Evolutionary conservation across 2,797 vertebrate species (phyloP).

Genomic region (Oryzias dopingdopingensis): DNA sequence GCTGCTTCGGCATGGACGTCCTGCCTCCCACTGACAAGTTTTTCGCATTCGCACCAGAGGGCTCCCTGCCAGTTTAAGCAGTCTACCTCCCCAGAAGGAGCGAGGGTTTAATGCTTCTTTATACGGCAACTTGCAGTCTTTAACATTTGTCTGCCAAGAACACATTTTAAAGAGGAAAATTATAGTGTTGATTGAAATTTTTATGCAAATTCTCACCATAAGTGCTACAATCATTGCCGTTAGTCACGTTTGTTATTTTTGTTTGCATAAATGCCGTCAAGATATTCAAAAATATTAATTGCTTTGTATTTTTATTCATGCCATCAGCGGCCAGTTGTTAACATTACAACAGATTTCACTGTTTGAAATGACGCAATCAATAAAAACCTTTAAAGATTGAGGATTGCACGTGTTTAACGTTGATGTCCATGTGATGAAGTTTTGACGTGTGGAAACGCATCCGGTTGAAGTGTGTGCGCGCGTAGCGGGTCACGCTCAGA

Average conservation of each 20-base stretch:
- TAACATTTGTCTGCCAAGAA: not conserved
- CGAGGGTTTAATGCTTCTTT: constrained; percentile 26
- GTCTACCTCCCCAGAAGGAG: constrained; percentile 23
- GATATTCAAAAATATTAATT: too few relatives aligned
- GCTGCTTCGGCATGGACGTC: constrained; percentile 14
- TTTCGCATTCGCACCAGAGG: constrained; percentile 2
- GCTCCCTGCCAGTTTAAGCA: constrained; percentile 6
- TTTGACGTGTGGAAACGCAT: too few relatives aligned
- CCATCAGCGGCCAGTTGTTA: too few relatives aligned
- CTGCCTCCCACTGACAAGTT: constrained; percentile 1
- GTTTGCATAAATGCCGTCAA: too few relatives aligned
- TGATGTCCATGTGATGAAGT: too few relatives aligned
- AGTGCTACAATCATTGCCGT: too few relatives aligned
- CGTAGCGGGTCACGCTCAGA: constrained; percentile 14
- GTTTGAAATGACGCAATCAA: too few relatives aligned
- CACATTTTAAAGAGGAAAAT: not conserved
- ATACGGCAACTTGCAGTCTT: constrained; percentile 24
- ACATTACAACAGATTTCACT: too few relatives aligned
- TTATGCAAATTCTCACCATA: not conserved
- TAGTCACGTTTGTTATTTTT: too few relatives aligned
- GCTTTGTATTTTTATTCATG: too few relatives aligned
- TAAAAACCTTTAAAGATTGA: too few relatives aligned
- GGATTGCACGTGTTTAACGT: too few relatives aligned
- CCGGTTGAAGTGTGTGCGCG: constrained; percentile 4
- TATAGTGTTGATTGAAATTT: not conserved